Evolutionary conservation across 2,888 invertebrate genomes (phyloP), one percentile per base, ranked within the genome.

Genomic region (Watsonalla binaria): DNA sequence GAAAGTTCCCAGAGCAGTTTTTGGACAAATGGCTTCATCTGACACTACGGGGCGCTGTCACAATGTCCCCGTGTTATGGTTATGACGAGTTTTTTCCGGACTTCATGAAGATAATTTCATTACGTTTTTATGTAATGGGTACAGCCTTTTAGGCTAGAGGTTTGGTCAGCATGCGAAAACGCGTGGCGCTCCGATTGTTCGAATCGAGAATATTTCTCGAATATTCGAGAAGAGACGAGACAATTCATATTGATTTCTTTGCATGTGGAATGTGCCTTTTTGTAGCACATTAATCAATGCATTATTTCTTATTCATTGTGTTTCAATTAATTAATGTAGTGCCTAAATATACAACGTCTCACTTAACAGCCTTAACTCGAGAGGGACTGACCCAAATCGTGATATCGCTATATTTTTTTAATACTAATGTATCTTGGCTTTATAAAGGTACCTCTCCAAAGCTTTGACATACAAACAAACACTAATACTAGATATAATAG

Each of bases 1-100:
- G 74, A 74, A 73, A 73, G 69, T 75, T 74, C 67, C 71, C 68
- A 65, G 61, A 65, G 72, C 73, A 72, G 72, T 85, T 86, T 86
- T 89, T 84, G 82, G 79, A 70, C 75, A 90, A 90, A 90, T 90
- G 90, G 78, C 90, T 90, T 90, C 86, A 90, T 90, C 82, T 76
- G 65, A 67, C 80, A 74, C 72, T 67, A 72, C 76, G 67, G 76
- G 74, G 74, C 64, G 70, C 77, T 75, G 76, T 71, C 74, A 67
- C 70, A 70, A 65, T 65, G 54, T 52, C 68, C 62, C 63, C 71
- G 60, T 74, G 68, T 74, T 82, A 80, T 79, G 80, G 76, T 70
- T 80, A 82, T 80, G 77, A 75, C 76, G 59, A 65, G 70, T 82
- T 83, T 83, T 83, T 42, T 83, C 75, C 69, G 64, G 60, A 55